Evolutionary conservation across 2,113 vertebrate genomes (phyloP), one percentile per base, ranked within the genome.

Genomic region (Oryzias curvinotus): DNA sequence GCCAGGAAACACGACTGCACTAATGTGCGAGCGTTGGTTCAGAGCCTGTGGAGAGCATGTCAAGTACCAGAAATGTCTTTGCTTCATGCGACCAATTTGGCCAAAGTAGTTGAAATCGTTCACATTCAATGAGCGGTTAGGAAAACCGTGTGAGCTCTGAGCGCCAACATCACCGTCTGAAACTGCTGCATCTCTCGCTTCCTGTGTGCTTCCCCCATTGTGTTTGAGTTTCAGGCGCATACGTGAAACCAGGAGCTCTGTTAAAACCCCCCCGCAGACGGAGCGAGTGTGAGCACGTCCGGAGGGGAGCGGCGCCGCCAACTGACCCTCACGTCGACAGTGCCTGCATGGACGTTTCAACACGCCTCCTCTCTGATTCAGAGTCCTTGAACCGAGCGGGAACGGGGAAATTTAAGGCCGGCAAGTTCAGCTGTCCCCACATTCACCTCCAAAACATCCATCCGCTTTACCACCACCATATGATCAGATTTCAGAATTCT

Each of bases 61-160:
- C 62, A 78, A 72, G 76, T 69, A 78, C 54, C 65, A 77, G 52
- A 80, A 59, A 48, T 47, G 64, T 71, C 78, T 88, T 78, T 80
- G 75, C 67, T 80, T 85, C 79, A 89, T 30, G 17, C 81, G 83
- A 83, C 82, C 87, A 84, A 82, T 88, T 87, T 84, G 81, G 85
- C 81, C 84, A 84, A 85, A 77, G 68, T 79, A 66, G 72, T 78
- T 71, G 70, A 57, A 80, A 67, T 77, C 57, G 55, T 84, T 65
- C 82, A 86, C 85, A 85, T 89, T 90, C 81, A 86, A 83, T 73
- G 67, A 72, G 77, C 73, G 46, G 69, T 68, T 87, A 68, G 67
- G 65, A 84, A 85, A 83, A 82, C 55, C 21, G 67, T 62, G 58
- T 57, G 72, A 78, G 71, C 60, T 85, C 81, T 55, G 46, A 71